Conservation (phyloP, 1,140 invertebrate genomes). For the Orussus abietinus region DNA sequence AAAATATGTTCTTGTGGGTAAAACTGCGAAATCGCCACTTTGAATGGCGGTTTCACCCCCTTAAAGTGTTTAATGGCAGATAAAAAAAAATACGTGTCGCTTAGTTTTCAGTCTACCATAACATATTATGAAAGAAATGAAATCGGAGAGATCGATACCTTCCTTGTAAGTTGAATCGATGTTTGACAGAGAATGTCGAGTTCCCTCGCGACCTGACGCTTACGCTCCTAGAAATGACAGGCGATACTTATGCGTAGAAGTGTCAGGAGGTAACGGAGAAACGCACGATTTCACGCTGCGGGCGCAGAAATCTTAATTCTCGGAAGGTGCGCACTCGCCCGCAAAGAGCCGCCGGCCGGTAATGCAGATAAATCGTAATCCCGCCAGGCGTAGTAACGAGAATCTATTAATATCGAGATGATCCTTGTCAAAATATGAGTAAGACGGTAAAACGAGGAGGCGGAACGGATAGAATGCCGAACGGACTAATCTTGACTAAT, state of each 20-base stretch:
- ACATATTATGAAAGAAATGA: no score
- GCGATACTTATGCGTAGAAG: no score
- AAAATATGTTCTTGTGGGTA: no score
- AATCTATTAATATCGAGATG: conserved; percentile 48
- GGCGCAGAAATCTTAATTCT: conserved; percentile 33
- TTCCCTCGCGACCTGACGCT: no score
- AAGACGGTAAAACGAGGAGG: conserved; percentile 23
- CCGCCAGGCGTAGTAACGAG: conserved; percentile 36
- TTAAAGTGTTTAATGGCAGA: no score
- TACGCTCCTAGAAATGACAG: no score
- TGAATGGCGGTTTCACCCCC: no score
- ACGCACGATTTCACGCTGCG: conserved; percentile 27
- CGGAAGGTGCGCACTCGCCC: conserved; percentile 14
- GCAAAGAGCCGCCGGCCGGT: conserved; percentile 12
- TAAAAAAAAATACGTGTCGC: background rate
- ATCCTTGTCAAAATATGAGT: conserved; percentile 45
- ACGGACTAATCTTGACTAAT: conserved; percentile 52
- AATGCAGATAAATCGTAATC: conserved; percentile 53
- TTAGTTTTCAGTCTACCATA: no score
- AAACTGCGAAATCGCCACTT: no score
- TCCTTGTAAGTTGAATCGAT: no score
- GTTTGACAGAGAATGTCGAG: no score
- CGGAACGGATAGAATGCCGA: conserved; percentile 22
- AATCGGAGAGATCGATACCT: no score
- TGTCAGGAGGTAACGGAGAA: conserved; percentile 36